Conservation (phyloP, 2,888 invertebrate species). For the Cephus runcator region DNA sequence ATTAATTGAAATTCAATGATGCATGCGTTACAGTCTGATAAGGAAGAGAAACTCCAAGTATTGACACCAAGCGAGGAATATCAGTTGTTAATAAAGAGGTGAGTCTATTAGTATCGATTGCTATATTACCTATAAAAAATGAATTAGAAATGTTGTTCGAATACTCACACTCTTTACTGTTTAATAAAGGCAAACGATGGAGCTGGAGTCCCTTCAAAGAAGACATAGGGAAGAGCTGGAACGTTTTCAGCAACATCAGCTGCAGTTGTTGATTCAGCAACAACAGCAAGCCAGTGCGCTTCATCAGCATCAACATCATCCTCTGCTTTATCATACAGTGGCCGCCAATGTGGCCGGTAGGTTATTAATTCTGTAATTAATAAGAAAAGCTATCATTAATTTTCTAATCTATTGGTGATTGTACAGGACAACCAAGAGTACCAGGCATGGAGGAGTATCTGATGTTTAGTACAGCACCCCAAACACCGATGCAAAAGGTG, state of each 20-base stretch:
- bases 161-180: not conserved
- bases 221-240: constrained; percentile 64
- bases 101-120: constrained; percentile 3
- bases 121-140: not conserved
- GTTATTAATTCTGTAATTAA: not conserved
- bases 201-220: constrained; percentile 64
- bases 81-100: constrained; percentile 62
- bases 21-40: constrained; percentile 43
- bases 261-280: constrained; percentile 59
- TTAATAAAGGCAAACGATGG: constrained; percentile 62
- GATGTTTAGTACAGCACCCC: constrained; percentile 59
- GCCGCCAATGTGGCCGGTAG: constrained; percentile 52
- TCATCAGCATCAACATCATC: constrained; percentile 61
- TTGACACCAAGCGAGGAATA: constrained; percentile 63
- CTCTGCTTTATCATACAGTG: constrained; percentile 58
- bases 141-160: constrained; percentile 1
- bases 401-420: not conserved
- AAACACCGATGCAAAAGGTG: constrained; percentile 56
- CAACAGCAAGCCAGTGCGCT: constrained; percentile 61
- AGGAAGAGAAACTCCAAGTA: constrained; percentile 52
- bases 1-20: not conserved
- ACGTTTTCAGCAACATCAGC: constrained; percentile 61
- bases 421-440: constrained; percentile 53
- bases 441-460: constrained; percentile 59
- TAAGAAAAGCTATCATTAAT: not conserved